Base-by-base conservation (phyloP, 2,888 invertebrate species). In the Drosophila formosana region DNA sequence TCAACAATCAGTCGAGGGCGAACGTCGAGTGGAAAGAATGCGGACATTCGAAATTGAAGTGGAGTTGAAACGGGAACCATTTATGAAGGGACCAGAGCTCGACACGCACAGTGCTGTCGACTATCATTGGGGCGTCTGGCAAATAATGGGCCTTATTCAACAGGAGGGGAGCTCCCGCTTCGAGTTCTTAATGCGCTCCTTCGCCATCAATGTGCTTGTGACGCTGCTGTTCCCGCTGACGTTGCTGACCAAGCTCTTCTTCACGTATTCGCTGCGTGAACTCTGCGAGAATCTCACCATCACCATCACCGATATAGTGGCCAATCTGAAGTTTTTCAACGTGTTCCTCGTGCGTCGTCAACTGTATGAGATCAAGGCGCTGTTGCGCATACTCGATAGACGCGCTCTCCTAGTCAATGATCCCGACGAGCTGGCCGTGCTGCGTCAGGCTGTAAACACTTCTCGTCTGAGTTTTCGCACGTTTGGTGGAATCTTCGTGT, bases 81-180 rank as follows among this genome's bases (percentile, higher is more conserved):
- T 18, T 18, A 18, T 18, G 18, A 18, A 18, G 13, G 13, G 6
- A 7, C 30, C 5, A 18, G 9, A 49, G 3, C 11, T 79, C 56
- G 67, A 86, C 45, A 88, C 89, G 0, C 87, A 90, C 39, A 58
- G 57, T 8, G 90, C 88, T 0, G 82, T 92, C n/a, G 66, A 68
- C 2, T 89, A 91, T 61, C 91, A 91, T 43, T 92, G 91, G 91
- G 66, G 70, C 5, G 88, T 90, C 1, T 91, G 92, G 92, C 58
- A 83, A 65, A 60, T 88, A 5, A 90, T 84, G 56, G 91, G 91
- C 0, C 62, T 92, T 5, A 71, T 90, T 26, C 80, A 70, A 0
- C 83, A 88, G 0, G 0, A 13, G 34, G 41, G 43, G 0, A 28
- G 52, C 4, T 11, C 51, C 0, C 49, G 64, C 0, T 0, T 0